Evolutionary conservation across 2,113 vertebrate genomes (phyloP).

Genomic region (Corydoras maculifer): DNA sequence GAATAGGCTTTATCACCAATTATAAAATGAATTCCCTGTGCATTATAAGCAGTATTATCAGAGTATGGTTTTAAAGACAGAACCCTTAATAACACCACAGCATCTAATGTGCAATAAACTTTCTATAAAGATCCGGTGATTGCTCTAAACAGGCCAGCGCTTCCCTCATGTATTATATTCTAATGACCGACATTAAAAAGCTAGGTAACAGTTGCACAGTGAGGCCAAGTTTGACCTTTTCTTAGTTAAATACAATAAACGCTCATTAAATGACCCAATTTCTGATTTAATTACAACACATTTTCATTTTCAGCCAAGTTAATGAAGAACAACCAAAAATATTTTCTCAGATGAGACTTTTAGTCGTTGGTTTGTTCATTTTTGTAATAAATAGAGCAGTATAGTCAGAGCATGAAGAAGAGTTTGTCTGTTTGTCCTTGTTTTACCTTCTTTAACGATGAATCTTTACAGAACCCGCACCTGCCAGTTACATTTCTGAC

Average conservation of each 20-base stretch:
- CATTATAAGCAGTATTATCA: conserved; percentile 38
- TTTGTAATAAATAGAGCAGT: no score
- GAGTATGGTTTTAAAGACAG: conserved; percentile 8
- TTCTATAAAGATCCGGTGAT: conserved; percentile 11
- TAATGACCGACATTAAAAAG: background rate
- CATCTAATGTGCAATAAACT: conserved; percentile 7
- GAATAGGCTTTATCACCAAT: no score
- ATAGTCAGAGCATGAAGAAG: no score
- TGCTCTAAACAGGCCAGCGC: background rate
- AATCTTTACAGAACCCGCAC: background rate
- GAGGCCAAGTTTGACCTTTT: background rate
- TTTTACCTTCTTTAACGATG: background rate
- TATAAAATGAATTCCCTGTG: no score
- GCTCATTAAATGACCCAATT: background rate
- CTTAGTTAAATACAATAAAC: background rate
- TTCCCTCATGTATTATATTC: background rate
- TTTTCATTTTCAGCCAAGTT: no score
- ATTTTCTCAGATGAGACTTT: no score
- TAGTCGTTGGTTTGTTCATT: no score
- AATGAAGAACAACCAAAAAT: no score
- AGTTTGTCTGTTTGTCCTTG: background rate
- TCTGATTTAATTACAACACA: no score
- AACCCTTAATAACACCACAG: background rate
- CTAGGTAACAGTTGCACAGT: background rate
- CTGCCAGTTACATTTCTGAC: background rate